Evolutionary conservation across 2,888 invertebrate genomes (phyloP).

Genomic region (Isoperla grammatica): DNA sequence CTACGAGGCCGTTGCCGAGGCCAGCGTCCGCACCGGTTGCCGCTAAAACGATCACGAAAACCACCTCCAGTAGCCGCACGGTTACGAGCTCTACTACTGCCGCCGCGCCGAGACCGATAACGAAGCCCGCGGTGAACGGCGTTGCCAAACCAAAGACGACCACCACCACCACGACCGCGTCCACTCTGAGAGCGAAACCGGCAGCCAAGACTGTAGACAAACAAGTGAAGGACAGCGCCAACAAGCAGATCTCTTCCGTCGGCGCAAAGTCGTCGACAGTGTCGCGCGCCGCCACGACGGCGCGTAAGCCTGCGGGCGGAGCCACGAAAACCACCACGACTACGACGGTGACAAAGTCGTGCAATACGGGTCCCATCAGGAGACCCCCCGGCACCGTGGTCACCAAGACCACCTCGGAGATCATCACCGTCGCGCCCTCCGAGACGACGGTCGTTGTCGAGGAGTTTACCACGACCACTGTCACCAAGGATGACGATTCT

Average conservation of each 20-base stretch:
- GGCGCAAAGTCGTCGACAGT: slow-evolving; percentile 42
- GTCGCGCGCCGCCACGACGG: slow-evolving; percentile 33
- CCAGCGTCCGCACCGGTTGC: slow-evolving; percentile 17
- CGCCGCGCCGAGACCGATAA: slow-evolving; percentile 26
- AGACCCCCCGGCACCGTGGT: slow-evolving; percentile 35
- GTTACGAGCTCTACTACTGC: slow-evolving; percentile 27
- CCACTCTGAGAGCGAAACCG: slow-evolving; percentile 32
- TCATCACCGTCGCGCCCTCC: neutral
- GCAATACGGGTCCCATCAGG: slow-evolving; percentile 38
- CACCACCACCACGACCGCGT: slow-evolving; percentile 28
- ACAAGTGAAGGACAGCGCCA: slow-evolving; percentile 63
- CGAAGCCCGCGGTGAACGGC: slow-evolving; percentile 21
- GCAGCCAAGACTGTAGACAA: slow-evolving; percentile 47
- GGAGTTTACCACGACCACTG: slow-evolving; percentile 31
- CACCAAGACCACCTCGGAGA: slow-evolving; percentile 17
- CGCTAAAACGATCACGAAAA: neutral
- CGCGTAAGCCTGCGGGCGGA: slow-evolving; percentile 37
- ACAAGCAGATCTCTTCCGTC: slow-evolving; percentile 58
- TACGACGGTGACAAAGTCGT: slow-evolving; percentile 32
- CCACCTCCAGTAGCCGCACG: slow-evolving; percentile 4
- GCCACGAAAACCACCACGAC: slow-evolving; percentile 31
- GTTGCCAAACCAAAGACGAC: slow-evolving; percentile 28
- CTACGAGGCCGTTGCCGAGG: slow-evolving; percentile 4
- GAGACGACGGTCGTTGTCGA: slow-evolving; percentile 32
- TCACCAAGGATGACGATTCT: slow-evolving; percentile 42